Base-by-base conservation (phyloP, 2,113 vertebrate species). In the Notarius quadriscutis region DNA sequence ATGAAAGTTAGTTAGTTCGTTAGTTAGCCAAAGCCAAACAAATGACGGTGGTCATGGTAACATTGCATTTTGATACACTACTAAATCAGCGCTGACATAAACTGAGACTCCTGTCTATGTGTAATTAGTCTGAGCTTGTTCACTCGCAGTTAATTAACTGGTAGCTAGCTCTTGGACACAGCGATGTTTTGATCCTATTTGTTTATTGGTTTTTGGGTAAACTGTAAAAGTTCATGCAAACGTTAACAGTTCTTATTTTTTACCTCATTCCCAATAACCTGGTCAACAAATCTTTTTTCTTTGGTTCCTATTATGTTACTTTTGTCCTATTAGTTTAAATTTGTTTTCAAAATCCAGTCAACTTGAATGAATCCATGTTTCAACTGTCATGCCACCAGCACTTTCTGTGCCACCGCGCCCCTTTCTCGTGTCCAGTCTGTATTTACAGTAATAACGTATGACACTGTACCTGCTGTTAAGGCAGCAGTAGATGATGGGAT, bases 401-500 rank as follows among this genome's bases (percentile, higher is more conserved):
- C 30, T 7, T 17, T 67, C 11, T n/a, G n/a, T 27, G 10, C 22
- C 18, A 41, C 41, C 4, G 3, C 41, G 0, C 4, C 34, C 41
- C 41, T 41, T 41, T 41, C 41, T 41, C 41, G 41, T 41, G 41
- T 41, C 11, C 53, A 53, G 53, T 53, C 53, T 53, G 9, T 53
- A 11, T 77, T 51, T 53, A 25, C 5, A 53, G 2, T 53, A 17
- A 55, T 8, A 57, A 1, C 53, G n/a, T 53, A 14, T 78, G 75
- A n/a, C n/a, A 4, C 48, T 57, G 11, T 89, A 89, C 98, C 98
- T 97, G 93, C 97, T 99, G 92, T 99, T 99, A 91, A 81, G 79
- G 79, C 98, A 99, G 92, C 97, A 99, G 95, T 99, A 99, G 94
- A 99, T 99, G 92, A 99, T 98, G 84, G 98, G 98, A 87, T 99